Evolutionary conservation across 2,797 vertebrate genomes (phyloP).

Genomic region (Meda fulgida): DNA sequence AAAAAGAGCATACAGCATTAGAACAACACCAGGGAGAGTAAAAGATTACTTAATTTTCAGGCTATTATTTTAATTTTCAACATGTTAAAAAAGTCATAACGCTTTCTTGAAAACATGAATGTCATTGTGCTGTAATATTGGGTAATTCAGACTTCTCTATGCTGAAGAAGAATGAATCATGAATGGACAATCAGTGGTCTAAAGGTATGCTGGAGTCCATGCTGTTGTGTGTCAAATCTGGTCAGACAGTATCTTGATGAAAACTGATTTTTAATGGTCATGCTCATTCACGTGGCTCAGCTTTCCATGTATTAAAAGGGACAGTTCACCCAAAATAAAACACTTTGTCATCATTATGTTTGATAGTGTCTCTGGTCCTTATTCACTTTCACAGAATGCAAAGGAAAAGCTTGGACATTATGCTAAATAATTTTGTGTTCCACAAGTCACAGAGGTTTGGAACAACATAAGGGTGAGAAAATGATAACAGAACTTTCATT

Average conservation of each 20-base stretch:
- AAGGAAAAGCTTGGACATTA: background rate
- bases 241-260: background rate
- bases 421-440: background rate
- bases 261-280: background rate
- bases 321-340: background rate
- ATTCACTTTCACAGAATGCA: background rate
- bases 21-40: background rate
- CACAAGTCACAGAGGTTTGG: background rate
- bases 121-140: too few species aligned
- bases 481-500: background rate
- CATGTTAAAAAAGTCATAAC: background rate
- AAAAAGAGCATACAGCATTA: background rate
- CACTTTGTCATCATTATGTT: background rate
- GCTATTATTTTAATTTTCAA: background rate
- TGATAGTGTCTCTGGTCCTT: background rate
- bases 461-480: background rate
- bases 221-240: background rate
- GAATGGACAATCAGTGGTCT: conserved; percentile 1
- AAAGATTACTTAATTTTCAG: background rate
- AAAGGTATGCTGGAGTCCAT: background rate
- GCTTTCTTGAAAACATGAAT: background rate
- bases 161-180: background rate
- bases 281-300: background rate
- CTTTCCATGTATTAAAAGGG: background rate
- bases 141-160: background rate